Evolutionary conservation across 2,113 vertebrate species (phyloP), one percentile per base, ranked within the genome.

Genomic region (Scatophagus argus): DNA sequence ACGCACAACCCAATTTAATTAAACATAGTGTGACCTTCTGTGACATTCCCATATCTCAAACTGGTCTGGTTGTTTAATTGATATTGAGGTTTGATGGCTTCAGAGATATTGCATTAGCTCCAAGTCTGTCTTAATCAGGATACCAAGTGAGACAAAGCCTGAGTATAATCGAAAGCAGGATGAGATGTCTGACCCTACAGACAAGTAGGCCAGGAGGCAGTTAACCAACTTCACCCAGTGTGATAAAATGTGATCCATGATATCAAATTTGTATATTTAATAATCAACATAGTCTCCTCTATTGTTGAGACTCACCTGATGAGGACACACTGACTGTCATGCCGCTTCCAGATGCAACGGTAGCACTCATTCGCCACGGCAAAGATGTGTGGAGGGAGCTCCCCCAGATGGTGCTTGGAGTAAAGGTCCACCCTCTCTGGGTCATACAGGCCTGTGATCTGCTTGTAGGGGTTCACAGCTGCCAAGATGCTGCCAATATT

Each of bases 401-500:
- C 96, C 3, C 97, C 97, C 66, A 97, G 91, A 32, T 95, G 95
- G 87, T 97, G 96, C 74, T 93, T 95, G 71, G 95, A 96, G 90
- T 98, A 98, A 34, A 94, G 90, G 7, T 96, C 95, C 61, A 98
- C 95, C 46, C 95, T 91, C 43, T 95, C 94, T 25, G 62, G 91
- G 77, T 95, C 94, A 43, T 97, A 98, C 90, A 98, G 84, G 23
- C 95, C 95, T 12, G 92, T 10, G 77, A 98, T 96, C 87, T 92
- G 91, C 87, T 97, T 97, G 89, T 98, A 98, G 25, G 97, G 97
- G 79, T 98, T 98, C 81, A 98, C 96, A 3, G 97, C 96, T 4
- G 96, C 96, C 93, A 97, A 64, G 93, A 98, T 98, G 79, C 97
- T 97, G 66, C 97, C 97, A 36, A 97, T 97, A 85, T 97, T 97